Evolutionary conservation across 92 coral and sea anemone genomes (phyloP), one percentile per base, ranked within the genome.

Genomic region (Zoanthus solanderi): DNA sequence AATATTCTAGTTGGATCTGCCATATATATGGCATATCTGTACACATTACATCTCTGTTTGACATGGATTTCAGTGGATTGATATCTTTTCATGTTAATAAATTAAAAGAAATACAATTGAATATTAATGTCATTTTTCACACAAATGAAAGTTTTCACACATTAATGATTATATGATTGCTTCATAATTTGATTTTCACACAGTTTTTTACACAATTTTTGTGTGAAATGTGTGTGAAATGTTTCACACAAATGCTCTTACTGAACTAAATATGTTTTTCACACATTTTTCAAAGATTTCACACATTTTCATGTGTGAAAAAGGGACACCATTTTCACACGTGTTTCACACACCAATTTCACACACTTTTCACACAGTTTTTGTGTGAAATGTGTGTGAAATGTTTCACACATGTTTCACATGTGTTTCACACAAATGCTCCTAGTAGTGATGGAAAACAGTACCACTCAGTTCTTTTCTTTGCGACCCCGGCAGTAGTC

Each of bases 401-500:
- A 66, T 66, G 72, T 66, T 66, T 66, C 72, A 66, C 72, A 23
- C 72, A 66, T 66, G 71, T 66, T 66, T 66, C 71, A 28, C 71
- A 28, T 47, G 13, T 66, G 32, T 66, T 66, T 66, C 71, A 28
- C 72, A 28, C 75, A 71, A 71, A 71, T 71, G 18, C 76, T 71
- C 48, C 76, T 71, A 71, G 76, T 71, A 71, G 76, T 71, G 76
- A 31, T 30, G 44, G 74, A 23, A 69, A 28, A 63, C 71, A 83
- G 75, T 83, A 79, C 84, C 84, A 79, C 58, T 53, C 58, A 53
- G 58, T 53, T 53, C 58, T 53, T 53, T 53, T 53, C 58, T 73
- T 73, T 73, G 78, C 78, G n/a, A 73, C 78, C 78, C 78, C 52
- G 52, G 17, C 78, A 73, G 78, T 73, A 73, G 78, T 73, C 78